Evolutionary conservation across 2,888 invertebrate species (phyloP).

Genomic region (Malacosoma neustria): DNA sequence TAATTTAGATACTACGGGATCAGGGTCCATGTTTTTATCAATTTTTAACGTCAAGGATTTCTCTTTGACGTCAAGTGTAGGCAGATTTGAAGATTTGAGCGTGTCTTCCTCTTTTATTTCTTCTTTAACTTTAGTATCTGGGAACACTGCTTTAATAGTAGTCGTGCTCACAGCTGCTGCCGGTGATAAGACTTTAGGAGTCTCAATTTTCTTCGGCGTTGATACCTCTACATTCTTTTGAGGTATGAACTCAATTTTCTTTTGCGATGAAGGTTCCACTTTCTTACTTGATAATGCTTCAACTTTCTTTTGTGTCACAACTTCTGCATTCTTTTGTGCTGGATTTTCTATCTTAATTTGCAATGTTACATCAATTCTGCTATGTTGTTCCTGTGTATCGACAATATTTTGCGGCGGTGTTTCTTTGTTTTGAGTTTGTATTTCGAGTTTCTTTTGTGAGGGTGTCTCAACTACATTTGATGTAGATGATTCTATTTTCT

Average conservation of each 20-base stretch:
- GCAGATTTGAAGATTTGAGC: slow-evolving; percentile 28
- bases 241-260: slow-evolving; percentile 13
- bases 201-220: slow-evolving; percentile 8
- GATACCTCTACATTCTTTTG: slow-evolving; percentile 11
- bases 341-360: not conserved
- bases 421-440: not conserved
- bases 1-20: slow-evolving; percentile 29
- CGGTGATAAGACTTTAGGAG: slow-evolving; percentile 5
- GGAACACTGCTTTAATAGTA: slow-evolving; percentile 4
- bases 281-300: slow-evolving; percentile 16
- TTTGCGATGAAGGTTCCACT: slow-evolving; percentile 23
- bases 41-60: slow-evolving; percentile 23
- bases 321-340: not conserved
- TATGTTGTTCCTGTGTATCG: too few relatives aligned
- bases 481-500: slow-evolving; percentile 7
- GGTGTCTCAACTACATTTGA: slow-evolving; percentile 6
- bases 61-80: slow-evolving; percentile 24
- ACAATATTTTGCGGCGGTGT: not conserved
- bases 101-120: slow-evolving; percentile 18
- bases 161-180: slow-evolving; percentile 8
- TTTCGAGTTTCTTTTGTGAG: not conserved
- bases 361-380: too few relatives aligned
- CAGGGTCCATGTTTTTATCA: slow-evolving; percentile 35
- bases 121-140: slow-evolving; percentile 10
- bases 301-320: slow-evolving; percentile 12